Base-by-base conservation (phyloP, 2,113 vertebrate species). In the Australoheros scitulus region DNA sequence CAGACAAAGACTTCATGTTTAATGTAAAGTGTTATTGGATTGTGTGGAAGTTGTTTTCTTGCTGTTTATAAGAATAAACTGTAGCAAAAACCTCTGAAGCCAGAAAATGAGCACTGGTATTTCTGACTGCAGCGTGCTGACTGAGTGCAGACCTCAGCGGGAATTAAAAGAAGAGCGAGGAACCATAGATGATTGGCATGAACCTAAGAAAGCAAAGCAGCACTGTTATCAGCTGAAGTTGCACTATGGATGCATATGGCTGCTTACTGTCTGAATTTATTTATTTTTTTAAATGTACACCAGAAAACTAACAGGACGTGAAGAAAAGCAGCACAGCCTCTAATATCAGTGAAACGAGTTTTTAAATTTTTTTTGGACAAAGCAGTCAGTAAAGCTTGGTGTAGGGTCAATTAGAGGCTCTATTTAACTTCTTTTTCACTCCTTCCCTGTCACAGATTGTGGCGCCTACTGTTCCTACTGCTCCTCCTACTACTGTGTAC, bases 81-180 rank as follows among this genome's bases (percentile, higher is more conserved):
- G 60, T 61, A 88, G 70, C 36, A 80, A 32, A 81, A 17, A 15
- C 41, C 26, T 91, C 64, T 79, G 78, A 88, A 83, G 77, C 79
- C 82, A 74, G 84, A 75, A 83, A 82, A 88, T 81, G 29, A 93
- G 83, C 68, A 5, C 18, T 55, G 77, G 52, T 89, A 36, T 84
- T 70, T 82, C 15, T 24, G 41, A 76, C 77, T 76, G 2, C 26
- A 32, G 47, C 68, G 8, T 84, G 82, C 86, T 84, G 86, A 84
- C 86, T 60, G 55, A 65, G 80, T 61, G 80, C 89, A 86, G 79
- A 90, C 72, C 77, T 90, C 84, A 86, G 86, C 86, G 65, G 85
- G 83, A 89, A 82, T 81, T 34, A 80, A 82, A 63, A 79, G 65
- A 60, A 18, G 32, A 68, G 72, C 58, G n/a, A 60, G 47, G 36